Evolutionary conservation across 2,888 invertebrate genomes (phyloP), one percentile per base, ranked within the genome.

Genomic region (Epinotia ramella): DNA sequence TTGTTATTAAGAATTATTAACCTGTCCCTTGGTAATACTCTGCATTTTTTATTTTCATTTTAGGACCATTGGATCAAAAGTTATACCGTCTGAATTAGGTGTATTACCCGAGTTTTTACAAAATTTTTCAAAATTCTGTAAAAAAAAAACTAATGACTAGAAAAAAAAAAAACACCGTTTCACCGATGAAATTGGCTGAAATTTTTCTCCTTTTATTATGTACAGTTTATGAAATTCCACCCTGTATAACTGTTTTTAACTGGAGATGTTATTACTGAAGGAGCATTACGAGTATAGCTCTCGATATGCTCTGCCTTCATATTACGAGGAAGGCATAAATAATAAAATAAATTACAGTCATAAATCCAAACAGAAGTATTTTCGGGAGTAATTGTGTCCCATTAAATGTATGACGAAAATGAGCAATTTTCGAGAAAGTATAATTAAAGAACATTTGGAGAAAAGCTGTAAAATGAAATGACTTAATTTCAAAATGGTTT

Each of bases 281-380:
- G 5, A 49, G 49, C 49, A 53, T 49, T 49, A 16, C 5, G n/a
- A n/a, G n/a, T n/a, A n/a, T n/a, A 7, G 1, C 53, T n/a, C 49
- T 13, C 49, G 1, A 53, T 53, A 53, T 53, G n/a, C n/a, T 16
- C 0, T n/a, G 81, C 82, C 80, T 73, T 33, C 78, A 84, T 87
- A 86, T 86, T 88, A 87, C 86, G 84, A 84, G 84, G 82, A 83
- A 84, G 83, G 83, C 86, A 90, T 87, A 88, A 89, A 89, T 90
- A 91, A 89, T 87, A 89, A 88, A 53, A 71, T 44, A 70, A 75
- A 75, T 62, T 71, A 60, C 66, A 49, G 87, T 85, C 83, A 88
- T 90, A 89, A 90, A 89, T 91, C 88, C 88, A 83, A 87, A 87
- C 83, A 84, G 65, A 53, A 49, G 46, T n/a, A 57, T 40, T 57